These are phyloP conservation scores for Dryas iulia DNA, from an alignment of 1,140 invertebrate genomes.

Conservation along the genomic window DNA sequence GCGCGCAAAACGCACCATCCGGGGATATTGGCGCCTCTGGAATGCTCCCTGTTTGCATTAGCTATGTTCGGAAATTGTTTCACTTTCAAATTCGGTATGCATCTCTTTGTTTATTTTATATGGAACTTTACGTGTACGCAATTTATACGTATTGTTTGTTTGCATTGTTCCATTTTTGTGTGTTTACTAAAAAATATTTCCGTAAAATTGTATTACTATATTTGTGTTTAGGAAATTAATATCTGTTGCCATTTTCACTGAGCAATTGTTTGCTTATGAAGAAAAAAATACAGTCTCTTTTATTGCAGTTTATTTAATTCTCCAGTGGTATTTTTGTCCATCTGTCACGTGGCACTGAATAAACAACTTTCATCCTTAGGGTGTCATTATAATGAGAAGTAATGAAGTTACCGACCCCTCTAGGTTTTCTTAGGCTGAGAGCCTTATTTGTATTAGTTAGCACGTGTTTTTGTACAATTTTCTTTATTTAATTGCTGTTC, in stretches of 20 bases:
- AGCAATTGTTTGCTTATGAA: background rate
- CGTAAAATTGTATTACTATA: background rate
- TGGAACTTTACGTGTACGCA: background rate
- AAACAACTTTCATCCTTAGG: slow-evolving; percentile 70
- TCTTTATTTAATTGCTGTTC: slow-evolving; percentile 31
- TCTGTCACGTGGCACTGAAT: slow-evolving; percentile 67
- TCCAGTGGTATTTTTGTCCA: slow-evolving; percentile 52
- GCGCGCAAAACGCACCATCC: slow-evolving; percentile 57
- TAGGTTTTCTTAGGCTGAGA: slow-evolving; percentile 70
- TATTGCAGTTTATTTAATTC: slow-evolving; percentile 38
- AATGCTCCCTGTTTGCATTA: slow-evolving; percentile 45
- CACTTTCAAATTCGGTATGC: slow-evolving; percentile 27
- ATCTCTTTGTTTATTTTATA: slow-evolving; percentile 25
- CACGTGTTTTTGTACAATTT: slow-evolving; percentile 62
- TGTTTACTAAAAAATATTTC: background rate
- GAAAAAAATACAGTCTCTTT: slow-evolving; percentile 1
- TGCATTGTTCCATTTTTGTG: too few relatives aligned
- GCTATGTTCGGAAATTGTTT: slow-evolving; percentile 39
- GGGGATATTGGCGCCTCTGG: slow-evolving; percentile 48
- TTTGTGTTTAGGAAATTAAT: background rate
- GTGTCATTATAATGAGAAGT: slow-evolving; percentile 73
- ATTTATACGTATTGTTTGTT: background rate
- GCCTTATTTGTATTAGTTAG: slow-evolving; percentile 75
- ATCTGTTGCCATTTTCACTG: background rate
- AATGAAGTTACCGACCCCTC: slow-evolving; percentile 66